Percentiles rank a stretch among this genome's conserved stretches.
Evolutionary conservation across 2,888 invertebrate genomes (phyloP).

Genomic region (Orthosia gothica): DNA sequence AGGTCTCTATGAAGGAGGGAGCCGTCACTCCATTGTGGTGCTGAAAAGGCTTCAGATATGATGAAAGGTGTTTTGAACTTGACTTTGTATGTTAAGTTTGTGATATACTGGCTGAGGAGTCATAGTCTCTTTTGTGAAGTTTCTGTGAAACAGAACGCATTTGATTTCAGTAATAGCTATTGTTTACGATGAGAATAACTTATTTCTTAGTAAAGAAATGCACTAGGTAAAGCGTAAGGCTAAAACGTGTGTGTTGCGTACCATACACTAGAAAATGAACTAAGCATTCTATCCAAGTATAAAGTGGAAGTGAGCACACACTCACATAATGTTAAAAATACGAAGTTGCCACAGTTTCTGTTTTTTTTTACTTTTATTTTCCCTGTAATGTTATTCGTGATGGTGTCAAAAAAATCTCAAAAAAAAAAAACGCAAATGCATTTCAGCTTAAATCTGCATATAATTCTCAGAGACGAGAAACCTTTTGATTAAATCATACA

Average conservation of each 20-base stretch:
- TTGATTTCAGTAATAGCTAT: not conserved
- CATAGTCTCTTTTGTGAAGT: slow-evolving; percentile 9
- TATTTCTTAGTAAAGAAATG: no score
- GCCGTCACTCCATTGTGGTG: slow-evolving; percentile 41
- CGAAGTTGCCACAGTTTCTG: no score
- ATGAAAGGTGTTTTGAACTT: slow-evolving; percentile 32
- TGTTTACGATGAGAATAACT: not conserved
- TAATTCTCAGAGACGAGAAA: not conserved
- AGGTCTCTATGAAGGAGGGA: slow-evolving; percentile 44
- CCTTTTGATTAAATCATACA: slow-evolving; percentile 26
- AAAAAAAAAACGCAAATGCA: no score
- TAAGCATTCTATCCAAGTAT: no score
- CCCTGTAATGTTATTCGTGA: no score
- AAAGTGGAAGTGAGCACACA: no score
- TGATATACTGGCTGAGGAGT: not conserved
- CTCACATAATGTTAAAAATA: no score
- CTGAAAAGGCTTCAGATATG: slow-evolving; percentile 27
- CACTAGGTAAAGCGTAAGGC: no score
- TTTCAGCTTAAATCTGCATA: not conserved
- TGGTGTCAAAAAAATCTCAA: no score
- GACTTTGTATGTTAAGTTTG: slow-evolving; percentile 27
- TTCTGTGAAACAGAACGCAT: not conserved
- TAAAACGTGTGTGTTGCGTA: no score
- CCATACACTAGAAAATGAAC: no score
- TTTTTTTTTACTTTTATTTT: no score